A percentile compares a stretch with the other conserved stretches of the same genome.
Conservation (phyloP, 2,113 vertebrate genomes). For the Syngnathus floridae region DNA sequence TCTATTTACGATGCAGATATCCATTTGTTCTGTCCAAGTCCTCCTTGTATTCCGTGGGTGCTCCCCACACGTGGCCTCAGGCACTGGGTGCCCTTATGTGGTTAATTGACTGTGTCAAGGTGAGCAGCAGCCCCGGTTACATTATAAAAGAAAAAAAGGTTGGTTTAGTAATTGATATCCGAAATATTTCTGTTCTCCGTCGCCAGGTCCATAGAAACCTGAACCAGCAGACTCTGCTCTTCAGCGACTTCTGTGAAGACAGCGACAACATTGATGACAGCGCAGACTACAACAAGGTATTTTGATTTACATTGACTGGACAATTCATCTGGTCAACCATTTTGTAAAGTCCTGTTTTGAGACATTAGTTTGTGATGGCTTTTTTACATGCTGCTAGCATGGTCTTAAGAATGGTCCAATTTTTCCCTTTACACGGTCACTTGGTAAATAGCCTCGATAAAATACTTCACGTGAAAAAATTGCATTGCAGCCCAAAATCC, state of each 20-base stretch:
- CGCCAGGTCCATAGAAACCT: constrained; percentile 55
- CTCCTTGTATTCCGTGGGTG: constrained; percentile 95
- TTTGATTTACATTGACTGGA: neutral
- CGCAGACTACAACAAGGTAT: constrained; percentile 83
- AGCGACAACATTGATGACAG: constrained; percentile 77
- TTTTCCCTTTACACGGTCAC: too few relatives aligned
- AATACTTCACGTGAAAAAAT: too few relatives aligned
- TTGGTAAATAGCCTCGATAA: too few relatives aligned
- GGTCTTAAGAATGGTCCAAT: too few relatives aligned
- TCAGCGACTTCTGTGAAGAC: constrained; percentile 66
- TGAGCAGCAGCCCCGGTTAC: constrained; percentile 44
- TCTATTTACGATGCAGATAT: constrained; percentile 71
- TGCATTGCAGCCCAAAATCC: neutral
- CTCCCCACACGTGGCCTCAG: constrained; percentile 95
- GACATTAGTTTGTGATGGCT: too few relatives aligned
- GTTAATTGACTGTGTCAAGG: constrained; percentile 88
- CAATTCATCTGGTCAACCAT: neutral
- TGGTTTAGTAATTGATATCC: neutral
- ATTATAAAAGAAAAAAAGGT: neutral
- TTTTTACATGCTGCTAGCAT: too few relatives aligned
- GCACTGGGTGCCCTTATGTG: constrained; percentile 87
- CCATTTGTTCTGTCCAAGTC: constrained; percentile 90
- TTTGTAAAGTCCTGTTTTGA: neutral
- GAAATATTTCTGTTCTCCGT: constrained; percentile 6
- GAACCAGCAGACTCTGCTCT: constrained; percentile 68